Percentiles rank a stretch among this genome's conserved stretches.
Evolutionary conservation across 1,140 invertebrate species (phyloP).

Genomic region (Bombus consobrinus): DNA sequence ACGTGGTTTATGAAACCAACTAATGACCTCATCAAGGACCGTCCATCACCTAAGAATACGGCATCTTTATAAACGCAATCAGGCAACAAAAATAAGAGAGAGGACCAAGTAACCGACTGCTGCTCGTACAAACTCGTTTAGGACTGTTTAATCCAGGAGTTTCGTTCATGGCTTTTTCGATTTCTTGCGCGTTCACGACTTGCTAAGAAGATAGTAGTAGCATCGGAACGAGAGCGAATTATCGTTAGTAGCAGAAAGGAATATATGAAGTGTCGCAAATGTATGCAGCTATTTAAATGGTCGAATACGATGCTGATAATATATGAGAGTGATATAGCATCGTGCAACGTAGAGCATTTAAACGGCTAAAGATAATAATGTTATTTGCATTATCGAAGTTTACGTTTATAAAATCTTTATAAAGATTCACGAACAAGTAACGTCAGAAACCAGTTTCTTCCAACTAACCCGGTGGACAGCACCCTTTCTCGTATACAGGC

Average conservation of each 20-base stretch:
- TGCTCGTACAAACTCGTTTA: constrained; percentile 21
- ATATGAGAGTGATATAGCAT: background rate
- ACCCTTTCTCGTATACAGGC: no score
- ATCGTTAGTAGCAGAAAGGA: background rate
- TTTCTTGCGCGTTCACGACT: constrained; percentile 11
- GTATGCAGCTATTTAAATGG: background rate
- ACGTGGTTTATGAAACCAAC: constrained; percentile 7
- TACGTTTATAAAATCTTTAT: no score
- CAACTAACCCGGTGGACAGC: no score
- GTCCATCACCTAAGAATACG: constrained; percentile 31
- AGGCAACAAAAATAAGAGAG: background rate
- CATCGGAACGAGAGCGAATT: constrained; percentile 1
- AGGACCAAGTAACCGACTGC: background rate
- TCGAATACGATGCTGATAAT: background rate
- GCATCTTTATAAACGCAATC: constrained; percentile 40
- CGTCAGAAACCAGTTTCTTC: no score
- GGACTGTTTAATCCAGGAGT: constrained; percentile 16
- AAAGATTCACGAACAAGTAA: no score
- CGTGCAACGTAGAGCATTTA: background rate
- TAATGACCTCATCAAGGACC: constrained; percentile 48
- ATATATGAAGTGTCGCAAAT: background rate
- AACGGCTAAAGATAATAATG: background rate
- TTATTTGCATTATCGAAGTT: no score
- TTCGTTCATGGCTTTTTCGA: constrained; percentile 5
- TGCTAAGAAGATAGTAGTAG: background rate